phyloP scores from a whole-genome alignment of 2,797 vertebrate genomes.

The Synaphobranchus kaupii region DNA sequence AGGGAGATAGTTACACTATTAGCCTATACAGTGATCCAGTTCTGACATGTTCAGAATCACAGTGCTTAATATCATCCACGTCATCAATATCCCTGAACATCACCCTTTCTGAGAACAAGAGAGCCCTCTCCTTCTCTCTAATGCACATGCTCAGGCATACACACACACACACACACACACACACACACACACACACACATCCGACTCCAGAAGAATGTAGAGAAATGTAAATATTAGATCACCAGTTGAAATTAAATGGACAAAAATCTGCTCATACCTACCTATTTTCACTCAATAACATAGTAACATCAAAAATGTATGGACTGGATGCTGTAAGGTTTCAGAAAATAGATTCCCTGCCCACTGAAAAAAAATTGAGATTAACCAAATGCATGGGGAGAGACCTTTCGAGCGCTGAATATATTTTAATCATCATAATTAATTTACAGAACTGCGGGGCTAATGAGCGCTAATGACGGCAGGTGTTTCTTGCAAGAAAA shows the following conservation, averaged over 20 bases:
- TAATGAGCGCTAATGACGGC: slow-evolving; percentile 25
- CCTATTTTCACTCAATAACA: background rate
- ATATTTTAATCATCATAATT: background rate
- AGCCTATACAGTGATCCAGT: background rate
- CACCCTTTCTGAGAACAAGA: background rate
- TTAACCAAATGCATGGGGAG: background rate
- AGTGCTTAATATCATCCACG: background rate
- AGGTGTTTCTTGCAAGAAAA: slow-evolving; percentile 14
- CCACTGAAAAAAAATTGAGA: background rate
- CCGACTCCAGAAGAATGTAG: background rate
- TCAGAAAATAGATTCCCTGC: background rate
- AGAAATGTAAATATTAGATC: background rate
- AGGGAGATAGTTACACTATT: too few relatives aligned
- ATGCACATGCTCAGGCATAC: slow-evolving; percentile 28
- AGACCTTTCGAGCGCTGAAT: slow-evolving; percentile 2
- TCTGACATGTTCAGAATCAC: background rate
- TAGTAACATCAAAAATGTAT: background rate
- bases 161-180: slow-evolving; percentile 22
- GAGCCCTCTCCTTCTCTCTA: background rate
- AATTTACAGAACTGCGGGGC: slow-evolving; percentile 11
- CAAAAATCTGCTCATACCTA: background rate
- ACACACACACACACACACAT: slow-evolving; percentile 15
- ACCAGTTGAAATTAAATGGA: background rate
- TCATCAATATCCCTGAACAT: background rate
- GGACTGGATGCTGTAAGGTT: background rate